Base-by-base conservation (phyloP, 2,113 vertebrate species). In the Barbus barbus region DNA sequence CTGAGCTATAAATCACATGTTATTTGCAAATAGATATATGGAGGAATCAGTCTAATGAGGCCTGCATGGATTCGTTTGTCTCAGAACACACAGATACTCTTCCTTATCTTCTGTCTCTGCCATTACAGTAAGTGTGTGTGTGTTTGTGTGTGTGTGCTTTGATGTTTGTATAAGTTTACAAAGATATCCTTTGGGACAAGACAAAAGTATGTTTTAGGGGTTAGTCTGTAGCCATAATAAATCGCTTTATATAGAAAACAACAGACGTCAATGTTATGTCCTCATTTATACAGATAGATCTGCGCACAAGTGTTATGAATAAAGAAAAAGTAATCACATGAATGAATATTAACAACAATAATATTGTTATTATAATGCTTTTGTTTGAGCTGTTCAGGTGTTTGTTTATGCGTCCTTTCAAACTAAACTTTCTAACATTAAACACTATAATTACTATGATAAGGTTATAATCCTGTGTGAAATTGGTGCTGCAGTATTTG, bases 31-130 rank as follows among this genome's bases (percentile, higher is more conserved):
- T 38, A 24, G n/a, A 38, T 38, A 14, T 33, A 78, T 78, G 75
- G 75, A 78, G 31, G 51, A 78, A 14, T 9, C 26, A 56, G 53
- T 26, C 76, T 78, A 78, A 78, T 78, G 76, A 61, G n/a, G 56
- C 0, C 76, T 11, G 33, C 36, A 41, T 78, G 76, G 56, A 78
- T 61, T 2, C 3, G 20, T 31, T 28, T 51, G 13, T 18, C 41
- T 36, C 56, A 78, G 33, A 60, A 61, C 36, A 38, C 76, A 61
- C 53, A 61, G 1, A 78, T 41, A 61, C 76, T 78, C 0, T 16
- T 2, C 56, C n/a, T 78, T 0, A 44, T 78, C 56, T 61, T 61
- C 76, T 61, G 22, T 58, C 18, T 78, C 56, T 61, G 13, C 13
- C 33, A 26, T 5, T 61, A 61, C 56, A 44, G 76, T 78, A 12